Conservation (phyloP, 2,888 invertebrate species). For the Andrena minutula region DNA sequence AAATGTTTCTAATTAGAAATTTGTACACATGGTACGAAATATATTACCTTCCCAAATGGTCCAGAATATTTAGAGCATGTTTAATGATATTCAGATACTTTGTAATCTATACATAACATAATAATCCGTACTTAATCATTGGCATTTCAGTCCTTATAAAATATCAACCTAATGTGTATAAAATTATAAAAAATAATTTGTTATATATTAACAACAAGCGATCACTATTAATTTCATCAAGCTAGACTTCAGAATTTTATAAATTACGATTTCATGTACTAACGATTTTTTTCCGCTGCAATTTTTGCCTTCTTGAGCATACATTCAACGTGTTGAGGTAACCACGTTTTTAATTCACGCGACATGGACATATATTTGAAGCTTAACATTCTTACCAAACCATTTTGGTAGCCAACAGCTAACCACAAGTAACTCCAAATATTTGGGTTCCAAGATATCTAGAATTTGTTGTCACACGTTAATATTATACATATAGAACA, state of each 20-base stretch:
- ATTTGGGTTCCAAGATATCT: constrained; percentile 85
- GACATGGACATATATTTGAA: constrained; percentile 73
- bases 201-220: constrained; percentile 14
- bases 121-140: constrained; percentile 19
- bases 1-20: constrained; percentile 15
- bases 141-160: constrained; percentile 19
- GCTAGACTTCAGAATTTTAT: constrained; percentile 6
- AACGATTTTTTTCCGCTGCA: neutral
- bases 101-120: constrained; percentile 27
- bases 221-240: constrained; percentile 10
- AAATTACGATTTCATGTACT: constrained; percentile 2
- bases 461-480: constrained; percentile 15
- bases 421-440: constrained; percentile 84
- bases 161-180: constrained; percentile 38
- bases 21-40: constrained; percentile 16
- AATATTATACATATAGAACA: neutral
- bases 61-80: constrained; percentile 1
- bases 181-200: constrained; percentile 54
- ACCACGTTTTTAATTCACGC: constrained; percentile 57
- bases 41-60: neutral
- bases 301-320: constrained; percentile 57
- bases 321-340: constrained; percentile 64
- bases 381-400: constrained; percentile 82
- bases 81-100: constrained; percentile 8
- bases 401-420: constrained; percentile 84